Evolutionary conservation across 2,113 vertebrate genomes (phyloP), one percentile per base, ranked within the genome.

Genomic region (Desmodus rotundus): DNA sequence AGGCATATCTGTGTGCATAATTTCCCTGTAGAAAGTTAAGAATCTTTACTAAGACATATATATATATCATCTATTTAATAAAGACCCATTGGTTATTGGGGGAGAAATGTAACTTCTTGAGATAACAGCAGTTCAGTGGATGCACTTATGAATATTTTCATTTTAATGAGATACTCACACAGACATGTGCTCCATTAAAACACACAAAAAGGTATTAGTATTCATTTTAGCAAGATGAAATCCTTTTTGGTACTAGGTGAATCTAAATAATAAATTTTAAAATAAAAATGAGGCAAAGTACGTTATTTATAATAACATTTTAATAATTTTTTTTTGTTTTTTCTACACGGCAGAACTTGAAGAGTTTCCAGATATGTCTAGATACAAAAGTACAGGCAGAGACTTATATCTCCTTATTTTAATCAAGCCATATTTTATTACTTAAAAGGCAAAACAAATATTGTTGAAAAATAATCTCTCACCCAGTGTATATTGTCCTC

Each of bases 221-320:
- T 80, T 94, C 92, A 65, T 58, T 95, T 80, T 76, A 95, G 38
- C 56, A 36, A 89, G 52, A 90, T 38, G 33, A 80, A 97, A 87
- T 63, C 13, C 4, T 68, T 80, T 80, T 80, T 70, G 50, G 38
- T 83, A 70, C 54, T 70, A 92, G 19, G 4, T 78, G 3, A 41
- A 81, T 87, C 5, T 83, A 95, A 95, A 95, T 82, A 85, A 84
- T 43, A 74, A 24, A 70, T 90, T 95, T 95, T 84, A 84, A 78
- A 70, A 80, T 86, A 56, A 87, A 24, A 89, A 93, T 78, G 17
- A 87, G 70, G 52, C 45, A 63, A 84, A 80, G 43, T 81, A 65
- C 70, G 31, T 0, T 61, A 45, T 86, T 89, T 24, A 67, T 91
- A 43, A 78, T 82, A 82, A 17, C 12, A 67, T 63, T 93, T 90